These are phyloP conservation scores for Drosophila dunni DNA, from an alignment of 1,140 invertebrate genomes.

Conservation along the genomic window DNA sequence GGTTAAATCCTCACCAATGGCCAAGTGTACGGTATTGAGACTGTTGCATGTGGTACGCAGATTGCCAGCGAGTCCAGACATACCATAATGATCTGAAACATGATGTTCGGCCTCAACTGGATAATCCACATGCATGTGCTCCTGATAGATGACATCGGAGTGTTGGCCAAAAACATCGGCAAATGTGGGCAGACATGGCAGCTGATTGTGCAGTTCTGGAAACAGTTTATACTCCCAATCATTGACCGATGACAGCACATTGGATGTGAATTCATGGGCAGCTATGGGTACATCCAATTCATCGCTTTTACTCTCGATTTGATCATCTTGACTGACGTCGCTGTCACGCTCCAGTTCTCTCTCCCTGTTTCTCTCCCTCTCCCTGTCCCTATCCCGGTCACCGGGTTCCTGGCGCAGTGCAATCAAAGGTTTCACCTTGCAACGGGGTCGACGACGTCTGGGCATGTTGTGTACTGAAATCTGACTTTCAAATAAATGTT, in stretches of 20 bases:
- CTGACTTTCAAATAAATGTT: constrained; percentile 42
- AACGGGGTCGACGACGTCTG: constrained; percentile 58
- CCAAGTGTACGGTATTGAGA: constrained; percentile 35
- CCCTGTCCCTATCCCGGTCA: constrained; percentile 5
- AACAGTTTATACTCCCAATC: constrained; percentile 62
- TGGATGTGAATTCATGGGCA: not conserved
- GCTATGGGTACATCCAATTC: not conserved
- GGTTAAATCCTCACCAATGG: constrained; percentile 64
- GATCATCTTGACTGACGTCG: constrained; percentile 13
- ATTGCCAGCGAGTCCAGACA: constrained; percentile 36
- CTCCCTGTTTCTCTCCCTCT: too few relatives aligned
- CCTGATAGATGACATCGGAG: constrained; percentile 16
- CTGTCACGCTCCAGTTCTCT: not conserved
- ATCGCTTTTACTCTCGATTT: constrained; percentile 32
- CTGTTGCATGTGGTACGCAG: constrained; percentile 29
- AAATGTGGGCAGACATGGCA: constrained; percentile 55
- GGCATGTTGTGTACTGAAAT: constrained; percentile 54
- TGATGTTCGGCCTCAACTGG: not conserved
- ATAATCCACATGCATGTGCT: not conserved
- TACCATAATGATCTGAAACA: constrained; percentile 46
- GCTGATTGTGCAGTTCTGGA: constrained; percentile 57
- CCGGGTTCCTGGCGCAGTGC: constrained; percentile 19
- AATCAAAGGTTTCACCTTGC: constrained; percentile 49
- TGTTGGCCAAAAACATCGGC: constrained; percentile 62
- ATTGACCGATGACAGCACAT: not conserved